Base-by-base conservation (phyloP, 1,140 invertebrate genomes). In the Drosophila kohkoa region DNA sequence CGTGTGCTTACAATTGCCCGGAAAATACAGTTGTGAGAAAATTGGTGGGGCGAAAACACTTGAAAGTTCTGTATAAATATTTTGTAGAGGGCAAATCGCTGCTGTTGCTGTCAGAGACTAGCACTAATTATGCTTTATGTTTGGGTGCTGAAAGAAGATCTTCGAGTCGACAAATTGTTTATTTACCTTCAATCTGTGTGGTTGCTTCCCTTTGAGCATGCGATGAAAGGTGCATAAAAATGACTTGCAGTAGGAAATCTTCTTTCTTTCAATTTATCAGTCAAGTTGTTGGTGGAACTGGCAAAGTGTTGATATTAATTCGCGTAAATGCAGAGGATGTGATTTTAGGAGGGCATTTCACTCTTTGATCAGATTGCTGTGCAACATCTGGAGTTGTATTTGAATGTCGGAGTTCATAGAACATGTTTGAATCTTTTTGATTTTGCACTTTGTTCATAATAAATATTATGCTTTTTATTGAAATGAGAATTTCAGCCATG, bases 81-180 rank as follows among this genome's bases (percentile, higher is more conserved):
- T 25, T 25, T 75, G 71, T 55, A 45, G 30, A 63, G 13, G 20
- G 38, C 15, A 57, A 43, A 48, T 68, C 46, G 54, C 35, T 62
- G 60, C 43, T 4, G 46, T 72, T 32, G 77, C 55, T 74, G 79
- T 78, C 79, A 73, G 65, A 28, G 62, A 54, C 4, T 11, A 41
- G 55, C 46, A 71, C 73, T 73, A 88, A 88, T 80, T 83, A 87
- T 88, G 76, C 69, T 80, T 87, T 80, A 87, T 82, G 67, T 66
- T 82, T 41, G 64, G 48, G 68, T 52, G 68, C 43, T 77, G 65
- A 80, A 67, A 57, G 67, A 80, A 69, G 51, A 59, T 77, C 48
- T 64, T 10, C 32, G 35, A 30, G 32, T 15, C 59, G 28, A 60
- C 20, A 60, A 60, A 20, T 66, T 73, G 62, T 77, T 77, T 77